A percentile compares a stretch with the other conserved stretches of the same genome.
Evolutionary conservation across 2,113 vertebrate genomes (phyloP).

Genomic region (Colius striatus): DNA sequence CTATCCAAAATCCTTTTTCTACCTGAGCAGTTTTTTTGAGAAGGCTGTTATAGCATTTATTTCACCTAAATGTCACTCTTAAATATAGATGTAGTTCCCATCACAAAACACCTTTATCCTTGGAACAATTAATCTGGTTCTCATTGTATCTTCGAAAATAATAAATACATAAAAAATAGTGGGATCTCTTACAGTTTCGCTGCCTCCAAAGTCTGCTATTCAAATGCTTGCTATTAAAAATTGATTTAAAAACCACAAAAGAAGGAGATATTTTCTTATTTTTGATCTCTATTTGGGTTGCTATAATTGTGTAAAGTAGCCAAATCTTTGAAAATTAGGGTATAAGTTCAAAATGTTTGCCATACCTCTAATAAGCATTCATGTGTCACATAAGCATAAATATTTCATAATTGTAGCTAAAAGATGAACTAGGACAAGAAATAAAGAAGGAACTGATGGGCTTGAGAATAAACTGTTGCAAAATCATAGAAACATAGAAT

Average conservation of each 20-base stretch:
- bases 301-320: not conserved
- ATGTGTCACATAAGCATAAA: not conserved
- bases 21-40: not conserved
- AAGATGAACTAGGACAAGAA: not conserved
- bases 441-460: not conserved
- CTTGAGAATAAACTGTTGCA: not conserved
- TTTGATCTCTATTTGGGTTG: not conserved
- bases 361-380: not conserved
- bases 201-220: not conserved
- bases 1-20: not conserved
- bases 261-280: not conserved
- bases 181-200: not conserved
- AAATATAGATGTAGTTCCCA: not conserved
- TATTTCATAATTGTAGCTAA: not conserved
- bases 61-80: not conserved
- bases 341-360: not conserved
- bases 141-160: not conserved
- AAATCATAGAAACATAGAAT: too few species aligned
- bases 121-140: not conserved
- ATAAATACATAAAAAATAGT: not conserved
- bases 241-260: not conserved
- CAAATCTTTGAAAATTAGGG: not conserved
- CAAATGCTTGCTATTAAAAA: not conserved
- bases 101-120: not conserved
- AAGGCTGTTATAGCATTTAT: not conserved